Base-by-base conservation (phyloP, 2,797 vertebrate genomes). In the Bryconaethiops microstoma region DNA sequence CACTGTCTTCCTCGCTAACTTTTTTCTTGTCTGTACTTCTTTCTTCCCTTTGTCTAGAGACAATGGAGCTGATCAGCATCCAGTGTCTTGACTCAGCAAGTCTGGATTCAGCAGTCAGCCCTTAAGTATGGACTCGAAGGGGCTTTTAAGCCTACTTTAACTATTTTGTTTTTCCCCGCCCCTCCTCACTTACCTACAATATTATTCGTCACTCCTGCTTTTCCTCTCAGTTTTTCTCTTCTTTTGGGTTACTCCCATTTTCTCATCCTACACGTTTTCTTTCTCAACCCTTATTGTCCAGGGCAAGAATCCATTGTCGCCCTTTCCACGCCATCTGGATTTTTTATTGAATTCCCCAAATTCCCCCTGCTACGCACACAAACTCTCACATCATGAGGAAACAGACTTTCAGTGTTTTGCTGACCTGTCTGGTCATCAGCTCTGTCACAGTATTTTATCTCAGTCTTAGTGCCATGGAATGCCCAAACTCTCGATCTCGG, bases 381-480 rank as follows among this genome's bases (percentile, higher is more conserved):
- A 45, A 68, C 65, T 39, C 25, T 42, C 64, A 9, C 64, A 67
- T 97, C 96, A 94, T 98, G 50, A 97, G 96, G 21, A 99, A 98
- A 90, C 91, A 98, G 83, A 98, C 97, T 83, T 96, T 97, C 90
- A 97, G 97, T 89, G 81, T 98, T 86, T 88, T 99, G 52, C 83
- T 99, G 93, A 95, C 96, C 21, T 97, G 96, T 77, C 93, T 98
- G 93, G 95, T 95, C 85, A 94, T 99, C 89, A 97, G 96, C 87
- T 98, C 96, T 0, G 92, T 95, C 87, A 98, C 96, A 0, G 96
- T 99, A 5, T 97, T 99, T 89, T 99, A 99, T 87, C 86, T 99
- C 87, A 97, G 97, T 81, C 95, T 96, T 19, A 97, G 97, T 0
- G 96, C 96, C 39, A 97, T 98, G 95, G 97, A 99, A 82, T 99